Percentiles rank a stretch among this genome's conserved stretches.
Evolutionary conservation across 1,140 invertebrate genomes (phyloP).

Genomic region (Drosophila teissieri): DNA sequence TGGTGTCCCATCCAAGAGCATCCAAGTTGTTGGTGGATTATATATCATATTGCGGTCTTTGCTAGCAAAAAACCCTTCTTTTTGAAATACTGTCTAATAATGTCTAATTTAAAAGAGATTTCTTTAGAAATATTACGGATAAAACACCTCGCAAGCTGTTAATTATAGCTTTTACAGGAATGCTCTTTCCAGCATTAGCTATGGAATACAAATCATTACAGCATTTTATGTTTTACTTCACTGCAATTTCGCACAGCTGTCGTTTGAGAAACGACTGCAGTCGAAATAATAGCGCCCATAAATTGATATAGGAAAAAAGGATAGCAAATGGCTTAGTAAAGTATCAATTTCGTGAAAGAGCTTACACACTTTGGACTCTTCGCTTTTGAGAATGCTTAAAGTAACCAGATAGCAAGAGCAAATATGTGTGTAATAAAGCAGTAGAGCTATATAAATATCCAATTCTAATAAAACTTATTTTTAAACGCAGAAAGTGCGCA

Average conservation of each 20-base stretch:
- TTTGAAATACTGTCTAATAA: no score
- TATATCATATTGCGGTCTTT: no score
- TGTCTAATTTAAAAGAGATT: no score
- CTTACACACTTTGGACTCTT: background rate
- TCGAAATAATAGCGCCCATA: slow-evolving; percentile 6
- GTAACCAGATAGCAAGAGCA: background rate
- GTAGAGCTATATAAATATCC: background rate
- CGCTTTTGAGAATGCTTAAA: no score
- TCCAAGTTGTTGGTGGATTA: no score
- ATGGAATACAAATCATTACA: background rate
- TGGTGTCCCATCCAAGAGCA: no score
- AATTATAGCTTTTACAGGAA: background rate
- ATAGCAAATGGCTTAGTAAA: background rate
- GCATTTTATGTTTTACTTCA: background rate
- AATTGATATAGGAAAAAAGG: background rate
- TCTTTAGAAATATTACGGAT: no score
- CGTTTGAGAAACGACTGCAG: slow-evolving; percentile 1
- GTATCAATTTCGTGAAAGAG: background rate
- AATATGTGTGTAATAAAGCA: background rate
- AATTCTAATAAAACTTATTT: background rate
- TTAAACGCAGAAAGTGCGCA: no score
- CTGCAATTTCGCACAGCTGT: background rate
- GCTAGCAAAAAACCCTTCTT: no score
- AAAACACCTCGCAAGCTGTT: background rate
- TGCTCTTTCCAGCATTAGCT: background rate